phyloP scores from a whole-genome alignment of 1,140 invertebrate species.

The Euwallacea fornicatus region DNA sequence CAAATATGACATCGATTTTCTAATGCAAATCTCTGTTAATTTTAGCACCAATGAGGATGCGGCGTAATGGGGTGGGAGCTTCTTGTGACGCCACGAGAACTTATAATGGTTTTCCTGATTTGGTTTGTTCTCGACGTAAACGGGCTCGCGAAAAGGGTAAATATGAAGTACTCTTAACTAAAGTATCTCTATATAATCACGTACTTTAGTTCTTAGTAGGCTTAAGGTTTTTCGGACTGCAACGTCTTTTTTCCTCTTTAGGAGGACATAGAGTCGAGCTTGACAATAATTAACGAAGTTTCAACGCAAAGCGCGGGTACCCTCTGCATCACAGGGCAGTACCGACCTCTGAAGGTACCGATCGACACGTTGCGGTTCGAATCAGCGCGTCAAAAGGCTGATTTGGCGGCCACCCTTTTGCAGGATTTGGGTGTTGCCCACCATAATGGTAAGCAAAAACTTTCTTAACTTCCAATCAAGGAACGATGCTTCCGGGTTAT shows the following conservation, averaged over 20 bases:
- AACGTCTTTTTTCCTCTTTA: slow-evolving; percentile 42
- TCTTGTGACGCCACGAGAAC: slow-evolving; percentile 40
- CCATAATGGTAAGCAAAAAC: slow-evolving; percentile 59
- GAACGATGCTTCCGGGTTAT: no score
- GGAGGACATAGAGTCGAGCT: slow-evolving; percentile 66
- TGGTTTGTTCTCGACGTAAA: slow-evolving; percentile 39
- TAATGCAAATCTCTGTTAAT: neutral
- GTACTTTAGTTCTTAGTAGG: no score
- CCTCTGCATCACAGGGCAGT: slow-evolving; percentile 70
- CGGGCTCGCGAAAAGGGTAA: slow-evolving; percentile 48
- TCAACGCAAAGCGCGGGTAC: slow-evolving; percentile 68
- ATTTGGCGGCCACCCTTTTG: slow-evolving; percentile 70
- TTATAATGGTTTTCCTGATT: slow-evolving; percentile 43
- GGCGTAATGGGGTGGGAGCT: slow-evolving; percentile 45
- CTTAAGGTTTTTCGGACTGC: no score
- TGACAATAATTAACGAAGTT: slow-evolving; percentile 71
- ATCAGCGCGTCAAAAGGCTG: slow-evolving; percentile 68
- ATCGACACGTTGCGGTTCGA: slow-evolving; percentile 69
- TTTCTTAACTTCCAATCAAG: slow-evolving; percentile 21
- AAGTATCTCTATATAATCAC: no score
- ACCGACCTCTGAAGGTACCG: slow-evolving; percentile 65
- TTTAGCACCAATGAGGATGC: slow-evolving; percentile 50
- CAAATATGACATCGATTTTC: neutral
- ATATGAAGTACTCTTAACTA: neutral
- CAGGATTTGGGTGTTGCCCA: slow-evolving; percentile 68